Conservation (phyloP, 2,113 vertebrate species). For the Oreotragus oreotragus region DNA sequence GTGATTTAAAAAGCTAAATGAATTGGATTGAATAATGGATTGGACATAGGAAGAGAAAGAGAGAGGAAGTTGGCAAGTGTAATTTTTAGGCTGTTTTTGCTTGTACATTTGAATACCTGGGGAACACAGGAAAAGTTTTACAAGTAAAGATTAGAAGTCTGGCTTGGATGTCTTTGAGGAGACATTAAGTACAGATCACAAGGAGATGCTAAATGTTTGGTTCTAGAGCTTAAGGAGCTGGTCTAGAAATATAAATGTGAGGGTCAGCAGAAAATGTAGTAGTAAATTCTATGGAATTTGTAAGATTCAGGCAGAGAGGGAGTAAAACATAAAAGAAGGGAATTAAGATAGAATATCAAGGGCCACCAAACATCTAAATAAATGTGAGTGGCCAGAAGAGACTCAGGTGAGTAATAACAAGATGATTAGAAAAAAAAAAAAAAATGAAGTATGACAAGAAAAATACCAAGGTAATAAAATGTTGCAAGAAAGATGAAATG, state of each 20-base stretch:
- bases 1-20: background rate
- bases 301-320: background rate
- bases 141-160: background rate
- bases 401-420: background rate
- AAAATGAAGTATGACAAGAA: fast-evolving
- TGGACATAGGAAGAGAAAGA: background rate
- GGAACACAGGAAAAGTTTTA: background rate
- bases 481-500: background rate
- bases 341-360: background rate
- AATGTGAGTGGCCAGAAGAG: background rate
- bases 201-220: background rate
- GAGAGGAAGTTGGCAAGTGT: background rate
- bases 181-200: background rate
- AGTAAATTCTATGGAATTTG: background rate
- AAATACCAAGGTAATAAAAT: background rate
- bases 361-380: background rate
- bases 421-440: background rate
- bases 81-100: background rate
- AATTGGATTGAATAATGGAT: background rate
- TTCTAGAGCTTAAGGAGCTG: background rate
- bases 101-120: background rate
- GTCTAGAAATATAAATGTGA: background rate
- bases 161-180: background rate
- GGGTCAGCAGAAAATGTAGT: background rate
- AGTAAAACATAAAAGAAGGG: background rate